Evolutionary conservation across 2,888 invertebrate genomes (phyloP).

Genomic region (Sisyra nigra): DNA sequence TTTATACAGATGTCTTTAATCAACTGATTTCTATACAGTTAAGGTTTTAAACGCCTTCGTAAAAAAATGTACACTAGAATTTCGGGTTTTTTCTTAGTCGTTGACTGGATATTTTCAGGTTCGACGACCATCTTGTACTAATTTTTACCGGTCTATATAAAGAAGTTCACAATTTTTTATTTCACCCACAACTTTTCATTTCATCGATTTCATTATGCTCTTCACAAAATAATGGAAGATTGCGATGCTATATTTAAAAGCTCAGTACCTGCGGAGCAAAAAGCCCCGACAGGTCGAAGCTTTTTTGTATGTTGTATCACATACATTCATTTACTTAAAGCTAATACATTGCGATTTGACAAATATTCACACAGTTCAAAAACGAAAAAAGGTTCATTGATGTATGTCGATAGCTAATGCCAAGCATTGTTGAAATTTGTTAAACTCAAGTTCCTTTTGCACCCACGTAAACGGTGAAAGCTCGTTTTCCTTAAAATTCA

Average conservation of each 20-base stretch:
- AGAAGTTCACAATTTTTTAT: not conserved
- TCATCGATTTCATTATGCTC: too few species aligned
- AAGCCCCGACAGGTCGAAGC: not conserved
- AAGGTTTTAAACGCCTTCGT: slow-evolving; percentile 4
- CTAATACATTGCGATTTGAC: too few species aligned
- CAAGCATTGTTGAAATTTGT: too few species aligned
- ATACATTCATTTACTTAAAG: too few species aligned
- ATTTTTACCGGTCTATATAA: not conserved
- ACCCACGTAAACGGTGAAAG: too few species aligned
- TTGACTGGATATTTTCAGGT: slow-evolving; percentile 1
- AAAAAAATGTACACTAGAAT: slow-evolving; percentile 4
- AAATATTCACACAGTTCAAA: too few species aligned
- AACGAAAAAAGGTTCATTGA: too few species aligned
- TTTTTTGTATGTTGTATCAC: not conserved
- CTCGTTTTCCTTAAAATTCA: not conserved
- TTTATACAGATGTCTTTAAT: slow-evolving; percentile 10
- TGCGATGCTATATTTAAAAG: too few species aligned
- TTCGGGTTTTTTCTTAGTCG: slow-evolving; percentile 3
- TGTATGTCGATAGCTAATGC: too few species aligned
- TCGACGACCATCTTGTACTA: slow-evolving; percentile 6
- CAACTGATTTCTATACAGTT: slow-evolving; percentile 8
- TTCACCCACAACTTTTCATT: too few species aligned
- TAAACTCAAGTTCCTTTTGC: too few species aligned
- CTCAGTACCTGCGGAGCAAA: too few species aligned
- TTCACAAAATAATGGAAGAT: not conserved